Percentiles rank a stretch among this genome's conserved stretches.
Conservation (phyloP, 2,797 vertebrate genomes). For the Rhynchonycteris naso region DNA sequence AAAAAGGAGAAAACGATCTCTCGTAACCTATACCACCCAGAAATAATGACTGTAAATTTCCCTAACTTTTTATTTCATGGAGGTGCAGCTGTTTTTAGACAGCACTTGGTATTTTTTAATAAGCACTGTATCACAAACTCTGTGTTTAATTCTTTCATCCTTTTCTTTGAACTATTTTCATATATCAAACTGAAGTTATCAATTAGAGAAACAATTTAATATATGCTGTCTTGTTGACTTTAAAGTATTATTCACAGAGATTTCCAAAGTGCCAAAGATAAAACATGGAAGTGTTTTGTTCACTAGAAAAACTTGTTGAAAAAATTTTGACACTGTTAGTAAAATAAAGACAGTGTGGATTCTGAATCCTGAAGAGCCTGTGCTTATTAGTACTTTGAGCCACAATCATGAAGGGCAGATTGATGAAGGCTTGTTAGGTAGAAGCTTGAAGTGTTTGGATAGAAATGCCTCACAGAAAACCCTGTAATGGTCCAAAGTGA, state of each 20-base stretch:
- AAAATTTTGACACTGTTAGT: conserved; percentile 66
- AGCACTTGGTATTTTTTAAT: conserved; percentile 55
- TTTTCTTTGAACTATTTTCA: conserved; percentile 50
- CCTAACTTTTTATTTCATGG: conserved; percentile 41
- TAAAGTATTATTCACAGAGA: conserved; percentile 61
- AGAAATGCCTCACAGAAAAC: conserved; percentile 23
- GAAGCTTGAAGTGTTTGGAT: conserved; percentile 41
- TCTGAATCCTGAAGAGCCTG: conserved; percentile 24
- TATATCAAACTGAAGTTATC: conserved; percentile 8
- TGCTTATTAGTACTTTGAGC: conserved; percentile 59
- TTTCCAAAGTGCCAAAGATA: conserved; percentile 56
- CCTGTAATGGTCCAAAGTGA: background rate
- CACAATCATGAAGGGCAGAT: conserved; percentile 45
- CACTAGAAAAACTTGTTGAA: conserved; percentile 59
- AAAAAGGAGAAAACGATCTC: conserved; percentile 38
- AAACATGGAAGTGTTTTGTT: conserved; percentile 51
- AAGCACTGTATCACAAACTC: conserved; percentile 3
- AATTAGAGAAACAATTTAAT: conserved; percentile 53
- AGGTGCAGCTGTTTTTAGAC: conserved; percentile 15
- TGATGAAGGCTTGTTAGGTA: conserved; percentile 60
- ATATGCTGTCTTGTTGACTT: conserved; percentile 51
- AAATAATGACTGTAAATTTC: conserved; percentile 64
- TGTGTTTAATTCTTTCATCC: conserved; percentile 19
- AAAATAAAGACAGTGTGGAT: conserved; percentile 55
- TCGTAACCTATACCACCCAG: background rate